These are phyloP conservation scores for Scomber colias DNA, from an alignment of 2,113 vertebrate genomes.

Conservation along the genomic window DNA sequence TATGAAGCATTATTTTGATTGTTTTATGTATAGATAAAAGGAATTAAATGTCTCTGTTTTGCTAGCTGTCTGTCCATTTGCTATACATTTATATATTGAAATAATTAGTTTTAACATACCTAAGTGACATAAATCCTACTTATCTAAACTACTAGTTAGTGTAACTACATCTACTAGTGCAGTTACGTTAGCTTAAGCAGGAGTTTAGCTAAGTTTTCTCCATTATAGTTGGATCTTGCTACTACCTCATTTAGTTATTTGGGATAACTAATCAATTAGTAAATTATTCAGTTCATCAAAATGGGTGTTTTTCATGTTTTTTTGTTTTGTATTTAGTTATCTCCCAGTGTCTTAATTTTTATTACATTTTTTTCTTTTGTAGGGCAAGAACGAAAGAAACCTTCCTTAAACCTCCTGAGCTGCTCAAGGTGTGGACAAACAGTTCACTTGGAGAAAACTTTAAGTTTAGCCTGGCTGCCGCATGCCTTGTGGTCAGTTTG, in stretches of 20 bases:
- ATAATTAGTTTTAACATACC: no score
- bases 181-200: not conserved
- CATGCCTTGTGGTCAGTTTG: constrained; percentile 39
- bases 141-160: no score
- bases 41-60: no score
- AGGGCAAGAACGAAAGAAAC: not conserved
- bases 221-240: not conserved
- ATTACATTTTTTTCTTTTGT: not conserved
- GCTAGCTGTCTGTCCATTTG: no score
- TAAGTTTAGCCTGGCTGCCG: constrained; percentile 44
- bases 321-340: no score
- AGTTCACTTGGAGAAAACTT: constrained; percentile 15
- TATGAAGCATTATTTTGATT: no score
- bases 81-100: no score
- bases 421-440: not conserved
- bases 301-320: not conserved
- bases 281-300: not conserved
- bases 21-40: no score
- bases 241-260: not conserved
- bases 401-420: not conserved
- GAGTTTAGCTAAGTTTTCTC: not conserved
- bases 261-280: not conserved
- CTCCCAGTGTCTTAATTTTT: no score
- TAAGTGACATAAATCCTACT: no score
- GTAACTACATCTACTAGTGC: no score